These are phyloP conservation scores for Darevskia nairensis DNA, from an alignment of 2,797 vertebrate genomes.

Conservation along the genomic window DNA sequence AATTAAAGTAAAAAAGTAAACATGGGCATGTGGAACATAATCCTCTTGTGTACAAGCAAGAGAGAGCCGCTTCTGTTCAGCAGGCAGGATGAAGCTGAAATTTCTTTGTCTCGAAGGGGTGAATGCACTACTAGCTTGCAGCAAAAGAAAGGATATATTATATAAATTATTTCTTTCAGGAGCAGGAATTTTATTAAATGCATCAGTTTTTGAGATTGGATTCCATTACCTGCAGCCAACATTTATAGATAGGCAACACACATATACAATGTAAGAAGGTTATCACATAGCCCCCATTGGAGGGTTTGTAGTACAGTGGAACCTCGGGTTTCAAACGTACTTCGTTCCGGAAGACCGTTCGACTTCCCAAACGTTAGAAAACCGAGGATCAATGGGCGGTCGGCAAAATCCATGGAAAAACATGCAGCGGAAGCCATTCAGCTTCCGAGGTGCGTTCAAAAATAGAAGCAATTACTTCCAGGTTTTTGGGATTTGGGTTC, in stretches of 20 bases:
- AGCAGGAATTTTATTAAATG: constrained; percentile 26
- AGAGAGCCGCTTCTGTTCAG: neutral
- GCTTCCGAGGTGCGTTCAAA: no score
- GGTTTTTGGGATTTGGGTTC: no score
- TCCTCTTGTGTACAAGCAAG: neutral
- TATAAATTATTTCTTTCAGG: neutral
- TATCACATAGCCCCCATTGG: no score
- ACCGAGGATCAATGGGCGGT: no score
- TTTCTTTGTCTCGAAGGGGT: constrained; percentile 29
- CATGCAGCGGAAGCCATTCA: no score
- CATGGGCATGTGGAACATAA: neutral
- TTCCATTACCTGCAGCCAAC: neutral
- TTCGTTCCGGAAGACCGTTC: no score
- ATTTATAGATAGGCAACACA: neutral
- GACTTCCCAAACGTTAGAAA: no score
- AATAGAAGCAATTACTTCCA: no score
- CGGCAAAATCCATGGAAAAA: no score
- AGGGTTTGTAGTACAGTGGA: no score
- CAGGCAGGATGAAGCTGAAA: constrained; percentile 6
- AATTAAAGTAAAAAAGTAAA: constrained; percentile 25
- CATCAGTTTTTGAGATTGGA: neutral
- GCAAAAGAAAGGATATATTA: neutral
- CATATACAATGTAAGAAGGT: neutral
- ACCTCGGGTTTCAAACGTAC: no score
- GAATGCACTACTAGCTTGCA: neutral